phyloP scores from a whole-genome alignment of 1,140 invertebrate species.

The Diorhabda carinulata region DNA sequence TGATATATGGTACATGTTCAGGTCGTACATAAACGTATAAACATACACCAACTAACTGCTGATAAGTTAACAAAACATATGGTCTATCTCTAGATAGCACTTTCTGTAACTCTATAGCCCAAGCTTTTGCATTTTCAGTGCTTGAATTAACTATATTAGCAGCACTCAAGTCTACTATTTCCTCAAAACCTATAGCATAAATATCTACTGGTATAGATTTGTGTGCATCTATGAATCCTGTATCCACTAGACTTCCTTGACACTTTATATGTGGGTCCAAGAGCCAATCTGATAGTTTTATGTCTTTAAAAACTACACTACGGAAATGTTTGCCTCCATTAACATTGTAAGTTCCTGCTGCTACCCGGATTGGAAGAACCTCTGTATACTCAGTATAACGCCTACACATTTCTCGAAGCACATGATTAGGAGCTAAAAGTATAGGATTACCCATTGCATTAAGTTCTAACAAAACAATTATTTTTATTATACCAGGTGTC shows the following conservation, averaged over 20 bases:
- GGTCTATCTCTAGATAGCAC: constrained; percentile 82
- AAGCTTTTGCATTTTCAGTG: constrained; percentile 92
- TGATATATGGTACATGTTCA: constrained; percentile 78
- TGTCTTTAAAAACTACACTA: constrained; percentile 93
- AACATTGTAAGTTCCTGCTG: constrained; percentile 97
- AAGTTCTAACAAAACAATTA: too few relatives aligned
- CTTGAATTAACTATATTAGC: constrained; percentile 97
- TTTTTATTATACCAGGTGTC: too few relatives aligned
- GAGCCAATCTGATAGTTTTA: constrained; percentile 91
- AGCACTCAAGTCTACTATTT: constrained; percentile 99
- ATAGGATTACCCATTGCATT: neutral
- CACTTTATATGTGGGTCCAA: constrained; percentile 64
- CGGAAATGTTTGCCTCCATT: constrained; percentile 99
- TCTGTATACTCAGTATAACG: constrained; percentile 80
- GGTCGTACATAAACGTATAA: constrained; percentile 91
- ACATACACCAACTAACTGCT: constrained; percentile 97
- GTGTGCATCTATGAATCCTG: constrained; percentile 47
- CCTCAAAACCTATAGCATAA: constrained; percentile 97
- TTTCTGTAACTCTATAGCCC: constrained; percentile 93
- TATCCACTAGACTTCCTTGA: constrained; percentile 48
- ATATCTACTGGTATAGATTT: constrained; percentile 70
- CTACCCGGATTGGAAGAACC: constrained; percentile 69
- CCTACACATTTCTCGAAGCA: constrained; percentile 78
- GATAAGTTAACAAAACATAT: constrained; percentile 90
- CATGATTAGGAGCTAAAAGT: constrained; percentile 64